Conservation (phyloP, 1,140 invertebrate species). For the Drosophila baimaii region DNA sequence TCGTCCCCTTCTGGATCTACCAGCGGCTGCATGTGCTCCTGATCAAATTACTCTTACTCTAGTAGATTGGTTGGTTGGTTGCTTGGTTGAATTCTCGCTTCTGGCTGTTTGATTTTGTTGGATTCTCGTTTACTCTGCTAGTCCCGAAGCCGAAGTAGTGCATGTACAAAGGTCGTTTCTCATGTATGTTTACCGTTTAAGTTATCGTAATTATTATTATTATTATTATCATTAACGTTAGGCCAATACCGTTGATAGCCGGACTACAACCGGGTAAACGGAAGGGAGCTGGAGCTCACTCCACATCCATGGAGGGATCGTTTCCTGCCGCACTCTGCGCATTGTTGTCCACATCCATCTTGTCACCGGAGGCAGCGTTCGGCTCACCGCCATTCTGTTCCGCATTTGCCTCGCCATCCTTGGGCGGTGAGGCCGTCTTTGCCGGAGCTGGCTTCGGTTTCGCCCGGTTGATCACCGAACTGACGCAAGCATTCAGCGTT, state of each 20-base stretch:
- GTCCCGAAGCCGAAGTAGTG: constrained; percentile 60
- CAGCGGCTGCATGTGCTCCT: constrained; percentile 25
- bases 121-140: constrained; percentile 41
- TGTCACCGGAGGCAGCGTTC: constrained; percentile 44
- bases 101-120: constrained; percentile 36
- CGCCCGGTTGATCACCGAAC: constrained; percentile 82
- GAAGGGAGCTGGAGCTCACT: constrained; percentile 40
- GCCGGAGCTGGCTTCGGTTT: constrained; percentile 82
- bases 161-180: constrained; percentile 60
- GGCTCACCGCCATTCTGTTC: constrained; percentile 79
- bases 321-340: constrained; percentile 44
- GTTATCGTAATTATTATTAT: constrained; percentile 50
- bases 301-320: constrained; percentile 66
- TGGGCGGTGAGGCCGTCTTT: constrained; percentile 66
- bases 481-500: constrained; percentile 75
- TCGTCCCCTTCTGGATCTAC: constrained; percentile 24
- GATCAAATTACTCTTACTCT: constrained; percentile 52
- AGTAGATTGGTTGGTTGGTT: constrained; percentile 40
- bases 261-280: constrained; percentile 29
- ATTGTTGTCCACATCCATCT: constrained; percentile 72
- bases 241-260: constrained; percentile 69
- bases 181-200: constrained; percentile 56
- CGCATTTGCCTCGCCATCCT: constrained; percentile 62
- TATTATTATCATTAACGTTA: constrained; percentile 63
- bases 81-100: constrained; percentile 41